These are phyloP conservation scores for Tupaia tana DNA, from an alignment of 2,113 vertebrate species.

Conservation along the genomic window DNA sequence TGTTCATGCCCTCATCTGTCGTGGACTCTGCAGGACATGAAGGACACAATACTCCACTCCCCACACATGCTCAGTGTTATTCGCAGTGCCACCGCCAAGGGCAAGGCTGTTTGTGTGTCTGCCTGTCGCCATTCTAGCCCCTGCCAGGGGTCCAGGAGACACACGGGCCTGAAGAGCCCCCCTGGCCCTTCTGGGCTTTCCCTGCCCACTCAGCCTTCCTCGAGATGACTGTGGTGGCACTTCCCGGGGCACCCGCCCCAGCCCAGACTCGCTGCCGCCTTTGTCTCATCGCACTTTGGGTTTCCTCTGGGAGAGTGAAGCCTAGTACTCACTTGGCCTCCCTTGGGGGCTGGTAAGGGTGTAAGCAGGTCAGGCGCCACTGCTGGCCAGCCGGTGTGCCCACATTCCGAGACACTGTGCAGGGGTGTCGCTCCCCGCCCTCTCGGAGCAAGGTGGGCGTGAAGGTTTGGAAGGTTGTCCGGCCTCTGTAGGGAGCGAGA, in stretches of 20 bases:
- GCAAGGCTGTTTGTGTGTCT: background rate
- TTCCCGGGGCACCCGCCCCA: background rate
- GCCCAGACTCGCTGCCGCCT: fast-evolving
- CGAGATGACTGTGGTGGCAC: background rate
- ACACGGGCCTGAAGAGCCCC: background rate
- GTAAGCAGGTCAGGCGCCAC: too few relatives aligned
- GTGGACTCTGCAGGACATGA: background rate
- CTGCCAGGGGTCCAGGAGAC: background rate
- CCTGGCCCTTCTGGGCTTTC: too few relatives aligned
- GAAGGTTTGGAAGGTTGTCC: background rate
- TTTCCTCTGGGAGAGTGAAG: background rate
- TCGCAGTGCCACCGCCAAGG: background rate
- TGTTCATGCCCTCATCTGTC: fast-evolving
- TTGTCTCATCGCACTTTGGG: background rate
- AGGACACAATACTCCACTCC: fast-evolving
- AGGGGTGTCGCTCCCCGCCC: background rate
- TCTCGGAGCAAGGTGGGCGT: background rate
- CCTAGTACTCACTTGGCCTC: background rate
- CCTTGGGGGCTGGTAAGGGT: background rate
- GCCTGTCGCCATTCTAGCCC: background rate
- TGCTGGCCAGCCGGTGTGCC: too few relatives aligned
- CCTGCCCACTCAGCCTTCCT: too few relatives aligned
- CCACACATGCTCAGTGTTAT: background rate
- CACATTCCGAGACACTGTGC: too few relatives aligned
- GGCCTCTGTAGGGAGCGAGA: background rate